Evolutionary conservation across 1,140 invertebrate species (phyloP).

Genomic region (Trachelipus rathkii): DNA sequence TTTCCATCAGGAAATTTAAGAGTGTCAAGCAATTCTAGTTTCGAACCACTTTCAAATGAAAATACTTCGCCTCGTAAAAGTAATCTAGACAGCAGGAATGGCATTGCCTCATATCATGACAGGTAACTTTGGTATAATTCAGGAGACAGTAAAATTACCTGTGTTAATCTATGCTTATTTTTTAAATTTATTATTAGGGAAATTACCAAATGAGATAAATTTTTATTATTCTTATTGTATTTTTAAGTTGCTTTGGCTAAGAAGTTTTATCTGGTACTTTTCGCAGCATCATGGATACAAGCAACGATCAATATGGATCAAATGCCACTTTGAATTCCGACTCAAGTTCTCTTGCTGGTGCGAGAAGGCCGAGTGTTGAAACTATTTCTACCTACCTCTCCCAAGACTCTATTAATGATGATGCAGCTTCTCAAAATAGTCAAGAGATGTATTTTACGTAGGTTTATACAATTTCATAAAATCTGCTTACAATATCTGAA

Average conservation of each 20-base stretch:
- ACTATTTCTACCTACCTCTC: slow-evolving; percentile 80
- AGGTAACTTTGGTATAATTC: too few relatives aligned
- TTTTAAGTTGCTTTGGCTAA: too few relatives aligned
- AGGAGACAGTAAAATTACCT: too few relatives aligned
- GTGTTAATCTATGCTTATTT: too few relatives aligned
- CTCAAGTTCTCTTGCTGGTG: slow-evolving; percentile 46
- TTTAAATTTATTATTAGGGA: too few relatives aligned
- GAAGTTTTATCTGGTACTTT: background rate
- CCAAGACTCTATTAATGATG: background rate
- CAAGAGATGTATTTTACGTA: background rate
- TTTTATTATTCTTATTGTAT: too few relatives aligned
- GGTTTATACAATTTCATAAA: too few relatives aligned
- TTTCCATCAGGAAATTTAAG: background rate
- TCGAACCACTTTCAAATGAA: background rate
- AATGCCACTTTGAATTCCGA: slow-evolving; percentile 35
- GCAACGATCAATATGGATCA: slow-evolving; percentile 23
- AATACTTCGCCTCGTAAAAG: too few relatives aligned
- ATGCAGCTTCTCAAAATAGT: background rate
- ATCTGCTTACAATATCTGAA: too few relatives aligned
- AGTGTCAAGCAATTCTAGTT: background rate
- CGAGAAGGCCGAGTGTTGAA: slow-evolving; percentile 71
- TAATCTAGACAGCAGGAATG: too few relatives aligned
- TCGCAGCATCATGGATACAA: slow-evolving; percentile 22
- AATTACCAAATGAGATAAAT: too few relatives aligned
- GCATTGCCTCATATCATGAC: too few relatives aligned